These are phyloP conservation scores for Chanos chanos DNA, from an alignment of 2,797 vertebrate genomes.

Conservation along the genomic window DNA sequence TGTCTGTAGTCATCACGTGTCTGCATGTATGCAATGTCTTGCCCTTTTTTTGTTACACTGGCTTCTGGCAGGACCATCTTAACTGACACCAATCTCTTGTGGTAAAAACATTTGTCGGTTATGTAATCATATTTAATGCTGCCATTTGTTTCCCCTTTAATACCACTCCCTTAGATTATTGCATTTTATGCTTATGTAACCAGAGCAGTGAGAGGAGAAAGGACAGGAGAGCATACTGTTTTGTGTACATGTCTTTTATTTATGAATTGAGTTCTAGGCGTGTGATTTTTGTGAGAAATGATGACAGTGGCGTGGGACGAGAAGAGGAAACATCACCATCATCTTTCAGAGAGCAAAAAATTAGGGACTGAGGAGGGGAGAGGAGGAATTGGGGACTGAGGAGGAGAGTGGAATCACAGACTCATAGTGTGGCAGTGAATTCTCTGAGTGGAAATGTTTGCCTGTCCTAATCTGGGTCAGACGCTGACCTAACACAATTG, in stretches of 20 bases:
- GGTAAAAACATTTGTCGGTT: too few relatives aligned
- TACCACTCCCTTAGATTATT: too few relatives aligned
- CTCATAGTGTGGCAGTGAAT: not conserved
- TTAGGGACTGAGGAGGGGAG: not conserved
- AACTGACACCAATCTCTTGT: too few relatives aligned
- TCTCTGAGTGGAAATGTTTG: not conserved
- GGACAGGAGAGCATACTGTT: conserved; percentile 25
- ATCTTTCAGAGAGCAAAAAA: not conserved
- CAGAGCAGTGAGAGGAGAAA: not conserved
- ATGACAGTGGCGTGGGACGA: conserved; percentile 4
- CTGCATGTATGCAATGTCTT: too few relatives aligned
- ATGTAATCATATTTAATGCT: too few relatives aligned
- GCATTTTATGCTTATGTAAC: too few relatives aligned
- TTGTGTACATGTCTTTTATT: conserved; percentile 41
- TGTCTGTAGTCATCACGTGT: too few relatives aligned
- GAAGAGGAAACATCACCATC: not conserved
- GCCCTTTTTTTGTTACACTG: too few relatives aligned
- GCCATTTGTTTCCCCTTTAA: too few relatives aligned
- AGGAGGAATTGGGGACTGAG: not conserved
- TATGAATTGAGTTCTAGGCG: conserved; percentile 41
- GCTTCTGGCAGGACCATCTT: too few relatives aligned
- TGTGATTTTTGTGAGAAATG: conserved; percentile 38
- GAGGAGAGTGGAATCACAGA: not conserved
- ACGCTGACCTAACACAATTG: conserved; percentile 4
- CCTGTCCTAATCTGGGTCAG: conserved; percentile 1